Conservation (phyloP, 2,113 vertebrate genomes). For the Bujurquina vittata region DNA sequence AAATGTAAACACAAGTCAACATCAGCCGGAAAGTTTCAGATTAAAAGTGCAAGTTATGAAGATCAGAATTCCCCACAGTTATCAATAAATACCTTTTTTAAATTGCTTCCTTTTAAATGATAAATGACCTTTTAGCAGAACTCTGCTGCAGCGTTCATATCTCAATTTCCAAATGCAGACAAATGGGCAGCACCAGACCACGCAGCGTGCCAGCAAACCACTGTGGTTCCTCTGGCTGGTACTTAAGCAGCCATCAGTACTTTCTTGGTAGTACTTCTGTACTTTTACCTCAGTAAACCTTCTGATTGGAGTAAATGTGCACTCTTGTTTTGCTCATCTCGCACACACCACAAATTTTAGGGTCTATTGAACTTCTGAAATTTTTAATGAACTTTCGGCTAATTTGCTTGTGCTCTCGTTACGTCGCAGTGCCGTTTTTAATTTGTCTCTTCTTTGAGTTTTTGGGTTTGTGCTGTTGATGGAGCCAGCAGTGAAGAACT, state of each 20-base stretch:
- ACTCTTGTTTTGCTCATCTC: neutral
- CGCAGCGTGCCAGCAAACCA: neutral
- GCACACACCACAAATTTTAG: conserved; percentile 41
- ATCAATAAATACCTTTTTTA: neutral
- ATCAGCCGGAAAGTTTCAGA: neutral
- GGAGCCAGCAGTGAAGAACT: conserved; percentile 33
- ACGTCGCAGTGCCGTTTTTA: neutral
- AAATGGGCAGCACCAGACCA: neutral
- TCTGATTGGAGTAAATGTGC: neutral
- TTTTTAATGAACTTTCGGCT: conserved; percentile 41
- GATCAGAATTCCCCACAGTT: neutral
- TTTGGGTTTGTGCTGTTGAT: neutral
- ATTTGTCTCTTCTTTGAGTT: conserved; percentile 27
- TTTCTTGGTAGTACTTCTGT: neutral
- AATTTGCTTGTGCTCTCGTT: conserved; percentile 45
- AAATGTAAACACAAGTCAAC: fast-evolving
- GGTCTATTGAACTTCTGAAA: conserved; percentile 3
- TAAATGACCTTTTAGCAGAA: neutral
- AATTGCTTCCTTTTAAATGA: neutral
- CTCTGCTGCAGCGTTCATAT: no score
- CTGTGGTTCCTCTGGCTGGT: neutral
- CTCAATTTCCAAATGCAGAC: neutral
- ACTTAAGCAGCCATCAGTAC: neutral
- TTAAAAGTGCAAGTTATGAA: no score
- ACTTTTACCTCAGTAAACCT: neutral